Evolutionary conservation across 2,888 invertebrate genomes (phyloP).

Genomic region (Megamerina dolium): DNA sequence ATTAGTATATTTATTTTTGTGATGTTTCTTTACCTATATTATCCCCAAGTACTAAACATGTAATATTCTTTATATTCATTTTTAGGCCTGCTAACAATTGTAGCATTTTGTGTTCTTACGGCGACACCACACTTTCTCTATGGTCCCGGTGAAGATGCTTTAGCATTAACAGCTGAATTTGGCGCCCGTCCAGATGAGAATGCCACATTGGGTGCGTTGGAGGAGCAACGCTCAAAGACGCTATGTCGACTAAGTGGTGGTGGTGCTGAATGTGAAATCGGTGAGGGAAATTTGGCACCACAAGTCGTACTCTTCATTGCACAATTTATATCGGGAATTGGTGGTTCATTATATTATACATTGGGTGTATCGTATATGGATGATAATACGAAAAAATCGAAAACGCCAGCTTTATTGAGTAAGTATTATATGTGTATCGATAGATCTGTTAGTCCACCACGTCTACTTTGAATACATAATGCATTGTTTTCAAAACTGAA

Average conservation of each 20-base stretch:
- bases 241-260: conserved; percentile 51
- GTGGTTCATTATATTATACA: conserved; percentile 63
- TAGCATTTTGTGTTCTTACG: conserved; percentile 61
- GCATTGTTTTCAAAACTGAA: background rate
- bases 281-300: conserved; percentile 57
- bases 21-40: background rate
- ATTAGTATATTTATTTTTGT: too few species aligned
- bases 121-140: conserved; percentile 64
- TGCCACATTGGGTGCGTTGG: conserved; percentile 48
- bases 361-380: conserved; percentile 70
- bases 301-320: conserved; percentile 60
- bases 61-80: too few species aligned
- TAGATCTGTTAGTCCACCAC: too few species aligned
- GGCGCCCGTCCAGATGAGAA: conserved; percentile 50
- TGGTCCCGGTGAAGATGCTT: conserved; percentile 62
- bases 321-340: conserved; percentile 65
- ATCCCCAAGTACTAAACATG: background rate
- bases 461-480: too few species aligned
- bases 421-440: conserved; percentile 37
- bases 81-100: conserved; percentile 54
- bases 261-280: conserved; percentile 50
- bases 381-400: conserved; percentile 68
- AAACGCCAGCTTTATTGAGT: conserved; percentile 66
- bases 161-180: conserved; percentile 58
- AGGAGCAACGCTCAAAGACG: conserved; percentile 53